Evolutionary conservation across 1,140 invertebrate genomes (phyloP).

Genomic region (Agrypnia vestita): DNA sequence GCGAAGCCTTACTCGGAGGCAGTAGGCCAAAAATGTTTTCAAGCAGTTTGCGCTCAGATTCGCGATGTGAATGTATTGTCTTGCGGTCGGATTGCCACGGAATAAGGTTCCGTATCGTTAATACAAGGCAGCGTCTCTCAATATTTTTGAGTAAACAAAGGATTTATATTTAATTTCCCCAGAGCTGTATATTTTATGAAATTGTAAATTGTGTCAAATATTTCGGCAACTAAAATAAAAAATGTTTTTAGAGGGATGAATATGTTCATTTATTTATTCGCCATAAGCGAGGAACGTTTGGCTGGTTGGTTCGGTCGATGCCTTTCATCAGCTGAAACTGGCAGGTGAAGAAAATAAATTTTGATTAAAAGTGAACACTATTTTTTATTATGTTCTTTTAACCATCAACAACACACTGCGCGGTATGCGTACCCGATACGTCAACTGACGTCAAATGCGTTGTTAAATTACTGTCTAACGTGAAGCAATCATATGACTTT

Average conservation of each 20-base stretch:
- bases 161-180: not conserved
- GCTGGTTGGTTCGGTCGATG: too few relatives aligned
- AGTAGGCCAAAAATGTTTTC: slow-evolving; percentile 14
- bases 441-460: too few relatives aligned
- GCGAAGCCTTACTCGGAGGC: not conserved
- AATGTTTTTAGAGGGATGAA: not conserved
- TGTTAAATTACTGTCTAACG: too few relatives aligned
- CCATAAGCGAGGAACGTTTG: too few relatives aligned
- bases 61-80: slow-evolving; percentile 2
- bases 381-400: too few relatives aligned
- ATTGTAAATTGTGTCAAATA: not conserved
- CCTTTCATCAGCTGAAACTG: too few relatives aligned
- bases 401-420: too few relatives aligned
- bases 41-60: not conserved
- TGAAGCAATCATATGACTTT: too few relatives aligned
- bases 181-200: not conserved
- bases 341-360: too few relatives aligned
- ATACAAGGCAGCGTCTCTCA: not conserved
- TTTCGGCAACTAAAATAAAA: not conserved
- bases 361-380: too few relatives aligned
- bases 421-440: too few relatives aligned
- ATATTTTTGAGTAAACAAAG: not conserved
- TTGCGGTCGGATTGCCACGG: slow-evolving; percentile 1
- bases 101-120: not conserved
- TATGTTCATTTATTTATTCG: not conserved